A percentile compares a stretch with the other conserved stretches of the same genome.
Evolutionary conservation across 2,797 vertebrate genomes (phyloP).

Genomic region (Gouania willdenowi): DNA sequence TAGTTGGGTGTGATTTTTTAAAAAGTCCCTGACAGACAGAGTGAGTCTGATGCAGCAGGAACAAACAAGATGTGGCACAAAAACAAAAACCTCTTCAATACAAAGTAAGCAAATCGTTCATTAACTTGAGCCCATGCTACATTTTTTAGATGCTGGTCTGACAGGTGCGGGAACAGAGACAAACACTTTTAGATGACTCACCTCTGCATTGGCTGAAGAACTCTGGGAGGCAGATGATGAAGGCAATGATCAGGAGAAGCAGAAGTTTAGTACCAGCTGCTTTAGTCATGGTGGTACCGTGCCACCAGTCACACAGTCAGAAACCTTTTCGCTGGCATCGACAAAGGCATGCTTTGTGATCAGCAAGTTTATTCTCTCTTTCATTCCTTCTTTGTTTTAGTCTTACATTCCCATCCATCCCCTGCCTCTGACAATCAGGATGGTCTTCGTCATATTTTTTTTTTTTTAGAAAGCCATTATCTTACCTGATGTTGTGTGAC

Average conservation of each 20-base stretch:
- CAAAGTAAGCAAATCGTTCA: constrained; percentile 1
- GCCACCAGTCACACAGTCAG: constrained; percentile 6
- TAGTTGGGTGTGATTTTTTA: constrained; percentile 9
- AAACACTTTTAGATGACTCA: constrained; percentile 49
- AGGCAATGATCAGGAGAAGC: constrained; percentile 72
- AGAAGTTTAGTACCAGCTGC: constrained; percentile 74
- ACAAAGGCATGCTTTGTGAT: constrained; percentile 3
- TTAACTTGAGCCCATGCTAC: too few species aligned
- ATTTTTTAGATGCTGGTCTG: too few species aligned
- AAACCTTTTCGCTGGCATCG: background rate
- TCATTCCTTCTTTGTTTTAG: constrained; percentile 4
- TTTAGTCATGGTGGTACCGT: constrained; percentile 57
- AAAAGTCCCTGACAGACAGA: background rate
- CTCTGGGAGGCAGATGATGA: constrained; percentile 87
- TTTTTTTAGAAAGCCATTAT: too few species aligned
- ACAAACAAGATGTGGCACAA: constrained; percentile 6
- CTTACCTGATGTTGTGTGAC: too few species aligned
- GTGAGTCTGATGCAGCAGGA: background rate
- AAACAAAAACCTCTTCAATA: background rate
- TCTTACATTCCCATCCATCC: too few species aligned
- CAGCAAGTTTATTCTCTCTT: constrained; percentile 6
- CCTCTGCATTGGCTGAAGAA: constrained; percentile 81
- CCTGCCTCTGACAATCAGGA: too few species aligned
- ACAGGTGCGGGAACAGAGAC: too few species aligned
- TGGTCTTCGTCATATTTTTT: too few species aligned